Percentiles rank a stretch among this genome's conserved stretches.
Conservation (phyloP, 2,888 invertebrate genomes). For the Endomychus coccineus region DNA sequence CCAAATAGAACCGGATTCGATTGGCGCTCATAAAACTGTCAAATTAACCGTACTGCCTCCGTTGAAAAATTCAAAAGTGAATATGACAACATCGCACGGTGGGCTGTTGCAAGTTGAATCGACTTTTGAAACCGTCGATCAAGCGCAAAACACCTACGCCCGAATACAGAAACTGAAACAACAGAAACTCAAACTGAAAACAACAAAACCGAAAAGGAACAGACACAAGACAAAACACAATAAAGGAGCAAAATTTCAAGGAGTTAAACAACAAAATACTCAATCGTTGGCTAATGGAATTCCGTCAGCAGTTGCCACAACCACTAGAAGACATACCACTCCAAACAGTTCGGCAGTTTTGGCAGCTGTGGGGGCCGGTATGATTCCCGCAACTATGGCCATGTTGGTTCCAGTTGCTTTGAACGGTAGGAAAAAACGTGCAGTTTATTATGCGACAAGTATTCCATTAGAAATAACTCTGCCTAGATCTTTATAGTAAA, state of each 20-base stretch:
- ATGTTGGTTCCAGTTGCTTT: conserved; percentile 73
- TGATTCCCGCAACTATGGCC: conserved; percentile 74
- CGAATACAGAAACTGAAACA: conserved; percentile 31
- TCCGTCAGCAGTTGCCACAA: conserved; percentile 16
- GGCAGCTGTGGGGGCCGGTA: conserved; percentile 69
- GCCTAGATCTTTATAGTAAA: no score
- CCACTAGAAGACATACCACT: conserved; percentile 21
- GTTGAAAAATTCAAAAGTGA: conserved; percentile 51
- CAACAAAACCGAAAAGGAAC: conserved; percentile 11
- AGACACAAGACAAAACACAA: conserved; percentile 16
- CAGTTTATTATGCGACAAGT: no score
- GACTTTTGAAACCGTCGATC: conserved; percentile 63
- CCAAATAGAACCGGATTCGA: conserved; percentile 27
- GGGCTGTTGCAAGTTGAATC: conserved; percentile 68
- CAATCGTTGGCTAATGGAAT: no score
- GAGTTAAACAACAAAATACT: conserved; percentile 7
- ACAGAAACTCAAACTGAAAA: conserved; percentile 24
- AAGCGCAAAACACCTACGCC: conserved; percentile 46
- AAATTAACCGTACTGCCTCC: conserved; percentile 66
- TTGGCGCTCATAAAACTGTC: conserved; percentile 35
- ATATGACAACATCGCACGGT: conserved; percentile 64
- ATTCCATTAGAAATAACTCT: no score
- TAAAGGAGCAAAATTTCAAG: conserved; percentile 12
- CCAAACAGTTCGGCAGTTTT: conserved; percentile 56
- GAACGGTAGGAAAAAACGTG: conserved; percentile 45